Evolutionary conservation across 2,797 vertebrate species (phyloP).

Genomic region (Tenualosa thibaudeaui): DNA sequence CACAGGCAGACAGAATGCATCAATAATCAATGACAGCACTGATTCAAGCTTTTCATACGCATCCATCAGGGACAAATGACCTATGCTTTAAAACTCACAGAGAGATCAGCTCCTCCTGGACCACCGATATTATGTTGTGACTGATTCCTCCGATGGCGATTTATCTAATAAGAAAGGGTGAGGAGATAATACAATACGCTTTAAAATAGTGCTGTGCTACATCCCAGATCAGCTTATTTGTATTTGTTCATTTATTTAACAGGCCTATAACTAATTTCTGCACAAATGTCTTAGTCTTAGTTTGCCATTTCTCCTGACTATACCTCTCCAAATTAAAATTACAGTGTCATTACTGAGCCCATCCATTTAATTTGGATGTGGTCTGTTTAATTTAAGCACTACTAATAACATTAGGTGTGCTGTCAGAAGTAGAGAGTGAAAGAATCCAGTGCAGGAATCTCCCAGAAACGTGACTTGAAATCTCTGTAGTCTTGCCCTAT

Average conservation of each 20-base stretch:
- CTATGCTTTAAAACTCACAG: slow-evolving; percentile 47
- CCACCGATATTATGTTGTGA: slow-evolving; percentile 64
- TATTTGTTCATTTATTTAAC: too few relatives aligned
- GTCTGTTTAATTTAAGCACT: not conserved
- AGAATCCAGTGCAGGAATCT: too few relatives aligned
- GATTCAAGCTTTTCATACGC: not conserved
- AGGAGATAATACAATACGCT: not conserved
- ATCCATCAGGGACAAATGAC: not conserved
- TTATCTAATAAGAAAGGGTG: slow-evolving; percentile 56
- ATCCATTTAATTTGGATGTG: not conserved
- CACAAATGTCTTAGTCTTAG: too few relatives aligned
- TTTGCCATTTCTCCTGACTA: not conserved
- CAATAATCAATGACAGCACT: not conserved
- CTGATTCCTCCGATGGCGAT: slow-evolving; percentile 73
- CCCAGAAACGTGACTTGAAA: not conserved
- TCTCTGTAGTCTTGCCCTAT: not conserved
- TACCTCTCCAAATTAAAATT: not conserved
- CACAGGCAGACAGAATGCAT: not conserved
- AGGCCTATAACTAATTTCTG: too few relatives aligned
- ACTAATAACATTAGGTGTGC: too few relatives aligned
- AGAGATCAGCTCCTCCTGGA: slow-evolving; percentile 5
- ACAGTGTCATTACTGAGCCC: not conserved
- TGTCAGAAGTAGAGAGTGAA: too few relatives aligned
- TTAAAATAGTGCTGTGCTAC: not conserved
- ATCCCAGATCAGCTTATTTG: not conserved